These are phyloP conservation scores for Ornithoptera priamus DNA, from an alignment of 2,888 invertebrate genomes.

Conservation along the genomic window DNA sequence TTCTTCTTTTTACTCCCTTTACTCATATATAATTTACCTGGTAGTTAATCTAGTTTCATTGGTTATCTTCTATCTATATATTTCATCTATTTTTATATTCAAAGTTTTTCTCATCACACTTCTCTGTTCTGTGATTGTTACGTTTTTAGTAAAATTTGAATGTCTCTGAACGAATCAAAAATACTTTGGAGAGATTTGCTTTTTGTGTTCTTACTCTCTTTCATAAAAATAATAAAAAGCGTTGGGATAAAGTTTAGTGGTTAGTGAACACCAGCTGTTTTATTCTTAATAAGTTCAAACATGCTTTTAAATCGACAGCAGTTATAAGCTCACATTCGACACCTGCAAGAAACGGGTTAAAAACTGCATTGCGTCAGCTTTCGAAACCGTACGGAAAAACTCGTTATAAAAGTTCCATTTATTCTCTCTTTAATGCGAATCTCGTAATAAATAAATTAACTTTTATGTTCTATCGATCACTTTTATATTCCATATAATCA, in stretches of 20 bases:
- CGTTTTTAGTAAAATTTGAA: too few relatives aligned
- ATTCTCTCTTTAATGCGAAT: slow-evolving; percentile 33
- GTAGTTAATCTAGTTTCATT: too few relatives aligned
- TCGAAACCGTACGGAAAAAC: slow-evolving; percentile 53
- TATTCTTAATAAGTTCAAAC: slow-evolving; percentile 21
- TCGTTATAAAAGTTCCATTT: slow-evolving; percentile 39
- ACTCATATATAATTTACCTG: too few relatives aligned
- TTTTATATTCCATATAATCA: not conserved
- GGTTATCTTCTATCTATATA: too few relatives aligned
- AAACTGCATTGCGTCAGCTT: slow-evolving; percentile 58
- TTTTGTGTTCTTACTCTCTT: not conserved
- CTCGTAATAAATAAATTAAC: slow-evolving; percentile 10
- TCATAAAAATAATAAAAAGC: not conserved
- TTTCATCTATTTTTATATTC: too few relatives aligned
- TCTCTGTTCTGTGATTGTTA: too few relatives aligned
- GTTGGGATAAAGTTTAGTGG: not conserved
- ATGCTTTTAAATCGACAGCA: slow-evolving; percentile 15
- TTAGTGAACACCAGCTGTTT: not conserved
- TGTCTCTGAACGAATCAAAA: too few relatives aligned
- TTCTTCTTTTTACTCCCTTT: too few relatives aligned
- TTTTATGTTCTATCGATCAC: not conserved
- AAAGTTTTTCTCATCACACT: too few relatives aligned
- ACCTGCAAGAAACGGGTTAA: slow-evolving; percentile 51
- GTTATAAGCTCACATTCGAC: slow-evolving; percentile 32
- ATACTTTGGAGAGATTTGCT: too few relatives aligned